phyloP scores from a whole-genome alignment of 1,140 invertebrate genomes.

The Drosophila lacertosa region DNA sequence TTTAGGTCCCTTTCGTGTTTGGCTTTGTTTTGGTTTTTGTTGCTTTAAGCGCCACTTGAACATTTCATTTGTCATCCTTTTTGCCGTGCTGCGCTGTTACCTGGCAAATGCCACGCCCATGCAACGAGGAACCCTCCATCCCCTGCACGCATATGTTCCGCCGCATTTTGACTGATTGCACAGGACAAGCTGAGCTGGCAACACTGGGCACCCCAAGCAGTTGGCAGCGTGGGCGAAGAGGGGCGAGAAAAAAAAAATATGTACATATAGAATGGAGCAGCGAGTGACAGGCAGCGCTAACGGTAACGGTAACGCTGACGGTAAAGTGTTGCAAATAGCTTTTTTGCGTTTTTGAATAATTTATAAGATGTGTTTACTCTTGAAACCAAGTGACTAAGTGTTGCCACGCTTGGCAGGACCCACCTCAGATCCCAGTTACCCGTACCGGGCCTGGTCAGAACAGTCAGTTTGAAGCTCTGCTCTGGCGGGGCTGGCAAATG shows the following conservation, averaged over 20 bases:
- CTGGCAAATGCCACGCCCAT: conserved; percentile 52
- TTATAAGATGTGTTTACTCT: conserved; percentile 82
- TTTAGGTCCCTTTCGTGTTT: conserved; percentile 11
- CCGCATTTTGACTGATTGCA: conserved; percentile 79
- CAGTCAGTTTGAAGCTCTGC: neutral
- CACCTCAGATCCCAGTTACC: neutral
- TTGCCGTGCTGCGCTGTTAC: conserved; percentile 54
- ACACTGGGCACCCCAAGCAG: conserved; percentile 18
- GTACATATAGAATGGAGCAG: conserved; percentile 39
- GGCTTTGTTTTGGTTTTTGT: conserved; percentile 44
- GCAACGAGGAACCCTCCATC: conserved; percentile 10
- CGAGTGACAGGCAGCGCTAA: conserved; percentile 41
- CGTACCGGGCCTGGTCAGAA: conserved; percentile 25
- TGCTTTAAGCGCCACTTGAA: conserved; percentile 75
- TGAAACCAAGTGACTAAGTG: conserved; percentile 81
- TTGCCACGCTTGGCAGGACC: conserved; percentile 48
- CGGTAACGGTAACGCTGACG: conserved; percentile 59
- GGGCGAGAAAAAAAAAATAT: conserved; percentile 28
- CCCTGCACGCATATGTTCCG: conserved; percentile 69
- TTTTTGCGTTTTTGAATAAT: conserved; percentile 82
- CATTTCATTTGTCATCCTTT: conserved; percentile 82
- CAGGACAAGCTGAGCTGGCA: conserved; percentile 54
- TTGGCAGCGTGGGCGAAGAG: conserved; percentile 8
- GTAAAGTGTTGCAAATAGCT: conserved; percentile 82
- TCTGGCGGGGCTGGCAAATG: conserved; percentile 61